A percentile compares a stretch with the other conserved stretches of the same genome.
Evolutionary conservation across 2,888 invertebrate genomes (phyloP).

Genomic region (Dicyrtoma fusca): DNA sequence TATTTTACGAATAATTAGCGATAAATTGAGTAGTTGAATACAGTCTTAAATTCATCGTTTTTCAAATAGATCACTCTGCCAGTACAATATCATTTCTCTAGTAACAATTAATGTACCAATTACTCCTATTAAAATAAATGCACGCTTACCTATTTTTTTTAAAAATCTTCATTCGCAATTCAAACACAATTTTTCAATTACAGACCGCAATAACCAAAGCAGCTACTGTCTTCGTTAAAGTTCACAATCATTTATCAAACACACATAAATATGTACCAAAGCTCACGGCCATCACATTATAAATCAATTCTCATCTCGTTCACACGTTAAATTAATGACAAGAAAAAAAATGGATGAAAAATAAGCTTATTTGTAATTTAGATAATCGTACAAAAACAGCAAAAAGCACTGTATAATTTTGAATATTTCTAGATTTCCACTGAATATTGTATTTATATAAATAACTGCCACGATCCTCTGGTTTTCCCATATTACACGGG

Average conservation of each 20-base stretch:
- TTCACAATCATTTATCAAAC: neutral
- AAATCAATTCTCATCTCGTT: neutral
- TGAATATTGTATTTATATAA: neutral
- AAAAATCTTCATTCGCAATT: neutral
- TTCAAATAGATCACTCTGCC: conserved; percentile 26
- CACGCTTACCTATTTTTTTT: neutral
- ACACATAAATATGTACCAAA: neutral
- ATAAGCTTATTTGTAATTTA: conserved; percentile 1
- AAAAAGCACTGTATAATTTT: conserved; percentile 24
- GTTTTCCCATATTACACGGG: neutral
- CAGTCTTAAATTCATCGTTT: conserved; percentile 26
- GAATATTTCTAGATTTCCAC: neutral
- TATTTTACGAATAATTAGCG: no score
- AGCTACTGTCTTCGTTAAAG: no score
- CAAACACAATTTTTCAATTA: neutral
- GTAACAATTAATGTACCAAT: neutral
- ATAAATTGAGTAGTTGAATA: conserved; percentile 12
- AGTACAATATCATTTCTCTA: conserved; percentile 11
- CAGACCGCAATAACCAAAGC: no score
- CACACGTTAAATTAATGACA: conserved; percentile 6
- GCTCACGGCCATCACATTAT: conserved; percentile 7
- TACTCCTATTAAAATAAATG: neutral
- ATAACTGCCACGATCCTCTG: neutral
- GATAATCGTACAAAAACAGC: conserved; percentile 19
- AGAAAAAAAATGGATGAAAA: conserved; percentile 18